Evolutionary conservation across 2,113 vertebrate species (phyloP).

Genomic region (Scomber scombrus): DNA sequence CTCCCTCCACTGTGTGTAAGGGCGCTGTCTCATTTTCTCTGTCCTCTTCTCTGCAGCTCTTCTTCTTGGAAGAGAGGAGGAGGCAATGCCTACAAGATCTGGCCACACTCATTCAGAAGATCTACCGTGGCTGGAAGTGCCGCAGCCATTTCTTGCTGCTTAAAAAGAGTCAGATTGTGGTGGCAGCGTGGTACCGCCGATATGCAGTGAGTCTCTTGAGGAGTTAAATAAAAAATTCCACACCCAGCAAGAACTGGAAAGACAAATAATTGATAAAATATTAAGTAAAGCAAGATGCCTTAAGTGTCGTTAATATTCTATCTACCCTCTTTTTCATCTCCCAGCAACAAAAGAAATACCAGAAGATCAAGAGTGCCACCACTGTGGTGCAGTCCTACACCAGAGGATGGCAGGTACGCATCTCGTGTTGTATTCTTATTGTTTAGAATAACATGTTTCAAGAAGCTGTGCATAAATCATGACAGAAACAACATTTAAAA

Average conservation of each 20-base stretch:
- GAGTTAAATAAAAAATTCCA: not conserved
- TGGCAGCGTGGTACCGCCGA: constrained; percentile 94
- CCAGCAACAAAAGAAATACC: constrained; percentile 96
- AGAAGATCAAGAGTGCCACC: constrained; percentile 90
- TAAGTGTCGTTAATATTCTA: not conserved
- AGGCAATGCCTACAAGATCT: constrained; percentile 92
- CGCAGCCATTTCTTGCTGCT: constrained; percentile 92
- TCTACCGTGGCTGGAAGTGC: constrained; percentile 96
- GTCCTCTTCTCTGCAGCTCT: constrained; percentile 84
- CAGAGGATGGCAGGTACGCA: constrained; percentile 96
- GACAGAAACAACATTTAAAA: not conserved
- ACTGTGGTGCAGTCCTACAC: constrained; percentile 93
- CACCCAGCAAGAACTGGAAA: too few species aligned
- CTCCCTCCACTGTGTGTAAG: not conserved
- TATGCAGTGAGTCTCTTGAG: constrained; percentile 85
- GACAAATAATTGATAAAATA: too few species aligned
- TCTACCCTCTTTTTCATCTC: not conserved
- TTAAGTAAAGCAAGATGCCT: not conserved
- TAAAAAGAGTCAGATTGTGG: constrained; percentile 93
- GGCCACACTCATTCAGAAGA: constrained; percentile 96
- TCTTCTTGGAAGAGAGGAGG: constrained; percentile 93
- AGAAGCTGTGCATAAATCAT: not conserved
- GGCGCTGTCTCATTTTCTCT: not conserved
- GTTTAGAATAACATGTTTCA: not conserved
- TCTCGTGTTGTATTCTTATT: not conserved